Evolutionary conservation across 2,888 invertebrate genomes (phyloP), one percentile per base, ranked within the genome.

Genomic region (Cosmia pyralina): DNA sequence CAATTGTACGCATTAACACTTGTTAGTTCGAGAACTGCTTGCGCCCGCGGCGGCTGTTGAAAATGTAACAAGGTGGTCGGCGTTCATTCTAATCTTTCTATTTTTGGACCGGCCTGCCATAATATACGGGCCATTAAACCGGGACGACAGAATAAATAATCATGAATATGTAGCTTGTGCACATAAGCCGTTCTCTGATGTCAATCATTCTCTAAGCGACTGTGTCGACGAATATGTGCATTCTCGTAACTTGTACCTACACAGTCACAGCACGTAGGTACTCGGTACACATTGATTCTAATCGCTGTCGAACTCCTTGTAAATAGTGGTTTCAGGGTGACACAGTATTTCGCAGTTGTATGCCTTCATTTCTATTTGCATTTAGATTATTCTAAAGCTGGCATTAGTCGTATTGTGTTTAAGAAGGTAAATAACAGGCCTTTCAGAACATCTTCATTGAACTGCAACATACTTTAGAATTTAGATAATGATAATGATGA

Each of bases 11-110:
- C 48, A 75, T 75, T 75, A 69, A 64, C 53, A 75, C 74, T 70
- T 73, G 69, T 78, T 63, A 59, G 63, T 69, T 63, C 59, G 60
- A 63, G 68, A 44, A 70, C 66, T 50, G 82, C 82, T 82, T 52
- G 82, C 69, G 86, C 87, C 87, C 72, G 81, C 71, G 84, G 87
- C 87, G 79, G 78, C 53, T 69, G 69, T 86, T 87, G 83, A 83
- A 92, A 91, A 88, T 91, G 91, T 92, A 90, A 90, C 93, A 89
- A 93, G 93, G 92, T 90, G 87, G 90, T 88, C 89, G 60, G 87
- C 84, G 78, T 77, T 87, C 86, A 82, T 83, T 89, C 88, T 91
- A 92, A 91, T 92, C 90, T 90, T 88, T 91, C 90, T 93, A 90
- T 90, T 92, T 93, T 91, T 83, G 91, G 91, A 83, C 72, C 82